These are phyloP conservation scores for Heteropelma amictum DNA, from an alignment of 2,888 invertebrate genomes.

Conservation along the genomic window DNA sequence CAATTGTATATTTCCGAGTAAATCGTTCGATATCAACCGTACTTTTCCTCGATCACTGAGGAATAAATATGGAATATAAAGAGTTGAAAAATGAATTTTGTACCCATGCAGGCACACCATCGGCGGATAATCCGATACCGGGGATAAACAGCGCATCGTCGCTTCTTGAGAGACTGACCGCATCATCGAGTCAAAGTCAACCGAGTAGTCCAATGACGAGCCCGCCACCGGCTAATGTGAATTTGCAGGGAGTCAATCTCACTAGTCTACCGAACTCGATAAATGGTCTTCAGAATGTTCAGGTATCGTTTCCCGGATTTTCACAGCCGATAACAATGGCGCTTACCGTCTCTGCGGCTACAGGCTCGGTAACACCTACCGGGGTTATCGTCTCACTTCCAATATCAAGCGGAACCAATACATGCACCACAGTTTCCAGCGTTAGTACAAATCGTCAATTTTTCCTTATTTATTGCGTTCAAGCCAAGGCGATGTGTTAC, in stretches of 20 bases:
- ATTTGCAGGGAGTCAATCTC: slow-evolving; percentile 86
- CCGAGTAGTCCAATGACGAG: slow-evolving; percentile 77
- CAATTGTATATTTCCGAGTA: too few species aligned
- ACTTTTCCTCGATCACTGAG: neutral
- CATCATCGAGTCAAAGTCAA: slow-evolving; percentile 76
- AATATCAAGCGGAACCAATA: slow-evolving; percentile 78
- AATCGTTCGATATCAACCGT: too few species aligned
- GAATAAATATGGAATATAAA: neutral
- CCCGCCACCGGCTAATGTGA: slow-evolving; percentile 80
- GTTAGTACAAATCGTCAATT: slow-evolving; percentile 72
- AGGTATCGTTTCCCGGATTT: slow-evolving; percentile 89
- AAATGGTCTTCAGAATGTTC: slow-evolving; percentile 87
- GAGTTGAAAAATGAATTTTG: neutral
- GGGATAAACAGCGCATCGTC: slow-evolving; percentile 80
- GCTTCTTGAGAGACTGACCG: slow-evolving; percentile 79
- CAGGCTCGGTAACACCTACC: slow-evolving; percentile 78
- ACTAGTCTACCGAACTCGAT: slow-evolving; percentile 83
- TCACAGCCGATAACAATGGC: slow-evolving; percentile 92
- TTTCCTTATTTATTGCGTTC: neutral
- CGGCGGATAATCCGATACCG: slow-evolving; percentile 81
- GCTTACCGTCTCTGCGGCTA: slow-evolving; percentile 85
- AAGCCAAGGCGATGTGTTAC: too few species aligned
- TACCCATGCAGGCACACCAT: slow-evolving; percentile 78
- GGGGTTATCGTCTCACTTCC: slow-evolving; percentile 86
- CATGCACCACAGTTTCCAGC: slow-evolving; percentile 76